A percentile compares a stretch with the other conserved stretches of the same genome.
phyloP scores from a whole-genome alignment of 2,113 vertebrate species.

The Telmatochromis sp. region DNA sequence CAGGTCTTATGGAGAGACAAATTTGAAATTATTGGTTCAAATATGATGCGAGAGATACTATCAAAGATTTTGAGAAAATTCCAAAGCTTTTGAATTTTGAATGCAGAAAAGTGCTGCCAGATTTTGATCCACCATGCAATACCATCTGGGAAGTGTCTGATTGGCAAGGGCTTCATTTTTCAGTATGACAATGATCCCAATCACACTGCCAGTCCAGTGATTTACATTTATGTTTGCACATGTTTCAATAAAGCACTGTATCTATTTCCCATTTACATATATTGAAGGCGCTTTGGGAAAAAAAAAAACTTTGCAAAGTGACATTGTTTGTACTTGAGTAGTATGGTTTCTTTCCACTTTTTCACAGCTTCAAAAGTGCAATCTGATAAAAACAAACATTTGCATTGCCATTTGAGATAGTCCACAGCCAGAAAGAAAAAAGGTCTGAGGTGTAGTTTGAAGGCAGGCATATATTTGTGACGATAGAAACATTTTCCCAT shows the following conservation, averaged over 20 bases:
- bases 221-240: neutral
- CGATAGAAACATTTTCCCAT: conserved; percentile 27
- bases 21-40: neutral
- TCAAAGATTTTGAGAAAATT: neutral
- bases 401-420: conserved; percentile 17
- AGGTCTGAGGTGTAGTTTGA: neutral
- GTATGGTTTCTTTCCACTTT: neutral
- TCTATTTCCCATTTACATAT: neutral
- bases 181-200: neutral
- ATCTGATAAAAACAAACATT: conserved; percentile 11
- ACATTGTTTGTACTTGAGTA: neutral
- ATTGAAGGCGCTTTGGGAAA: neutral
- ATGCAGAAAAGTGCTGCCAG: neutral
- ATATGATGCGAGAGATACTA: neutral
- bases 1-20: neutral
- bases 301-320: neutral
- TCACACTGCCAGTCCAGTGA: neutral
- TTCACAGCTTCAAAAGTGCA: neutral
- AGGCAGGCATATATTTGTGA: neutral
- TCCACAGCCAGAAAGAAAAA: neutral
- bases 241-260: neutral
- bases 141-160: neutral
- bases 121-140: neutral
- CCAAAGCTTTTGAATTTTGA: neutral
- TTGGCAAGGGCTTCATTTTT: neutral